phyloP scores from a whole-genome alignment of 1,140 invertebrate genomes.

The Antheraea pernyi region DNA sequence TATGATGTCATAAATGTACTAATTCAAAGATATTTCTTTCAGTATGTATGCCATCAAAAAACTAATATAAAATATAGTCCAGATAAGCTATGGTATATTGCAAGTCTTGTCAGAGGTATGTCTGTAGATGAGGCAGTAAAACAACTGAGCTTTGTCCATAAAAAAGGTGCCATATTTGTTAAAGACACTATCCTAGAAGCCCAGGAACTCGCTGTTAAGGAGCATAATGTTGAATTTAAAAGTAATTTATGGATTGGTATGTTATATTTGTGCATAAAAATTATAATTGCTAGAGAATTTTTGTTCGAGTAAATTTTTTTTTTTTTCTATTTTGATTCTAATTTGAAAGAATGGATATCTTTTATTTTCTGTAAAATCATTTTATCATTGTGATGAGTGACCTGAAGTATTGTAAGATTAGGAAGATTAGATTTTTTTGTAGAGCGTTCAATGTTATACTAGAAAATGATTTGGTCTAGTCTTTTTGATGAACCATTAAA shows the following conservation, averaged over 20 bases:
- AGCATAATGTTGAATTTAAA: conserved; percentile 96
- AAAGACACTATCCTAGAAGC: conserved; percentile 93
- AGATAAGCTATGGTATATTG: conserved; percentile 96
- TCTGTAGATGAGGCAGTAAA: conserved; percentile 95
- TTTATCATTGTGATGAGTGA: too few species aligned
- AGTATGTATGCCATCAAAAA: conserved; percentile 93
- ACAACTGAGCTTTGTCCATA: conserved; percentile 90
- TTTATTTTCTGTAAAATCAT: too few species aligned
- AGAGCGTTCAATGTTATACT: too few species aligned
- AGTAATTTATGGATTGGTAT: conserved; percentile 98
- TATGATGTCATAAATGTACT: neutral
- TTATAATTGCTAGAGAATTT: neutral
- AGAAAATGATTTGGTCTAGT: too few species aligned
- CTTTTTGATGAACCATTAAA: too few species aligned
- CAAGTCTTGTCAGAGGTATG: conserved; percentile 93
- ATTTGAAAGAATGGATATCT: too few species aligned
- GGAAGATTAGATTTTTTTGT: too few species aligned
- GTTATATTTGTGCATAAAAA: conserved; percentile 16
- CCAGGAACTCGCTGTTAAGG: conserved; percentile 90
- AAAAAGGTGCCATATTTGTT: conserved; percentile 90
- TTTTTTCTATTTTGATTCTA: too few species aligned
- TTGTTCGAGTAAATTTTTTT: neutral
- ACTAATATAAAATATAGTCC: conserved; percentile 93
- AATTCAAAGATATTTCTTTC: conserved; percentile 57
- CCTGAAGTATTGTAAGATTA: too few species aligned